Evolutionary conservation across 2,797 vertebrate genomes (phyloP), one percentile per base, ranked within the genome.

Genomic region (Spea hammondii): DNA sequence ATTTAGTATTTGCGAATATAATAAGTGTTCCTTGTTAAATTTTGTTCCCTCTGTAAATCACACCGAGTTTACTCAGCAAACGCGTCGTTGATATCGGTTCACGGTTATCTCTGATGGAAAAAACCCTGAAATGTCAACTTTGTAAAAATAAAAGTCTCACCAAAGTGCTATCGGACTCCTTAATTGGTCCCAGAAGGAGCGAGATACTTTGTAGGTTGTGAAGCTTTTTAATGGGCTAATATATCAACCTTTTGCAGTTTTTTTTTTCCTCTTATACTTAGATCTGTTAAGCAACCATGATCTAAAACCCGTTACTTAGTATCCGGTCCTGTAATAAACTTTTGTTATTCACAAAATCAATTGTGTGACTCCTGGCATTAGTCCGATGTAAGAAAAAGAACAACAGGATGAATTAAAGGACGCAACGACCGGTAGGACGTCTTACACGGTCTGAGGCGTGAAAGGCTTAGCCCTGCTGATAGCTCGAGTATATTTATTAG

Each of bases 101-200:
- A 65, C 71, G 6, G 55, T 78, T 47, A 78, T 78, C 59, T 78
- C 60, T 5, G 49, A 48, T 46, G 11, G 49, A 48, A 47, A 14
- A 62, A 72, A 72, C 76, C 68, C 72, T 78, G 69, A 78, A 72
- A 72, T 64, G 69, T 66, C 69, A 72, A n/a, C 13, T 78, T 72
- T 53, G 50, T 65, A 62, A 62, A 32, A 62, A 62, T 17, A 62
- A 14, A 14, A 64, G 53, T 55, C 59, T 65, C 53, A 51, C 47
- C 45, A 57, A 66, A 71, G 32, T 46, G 69, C n/a, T 78, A 44
- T 45, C 7, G 1, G 10, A 62, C 59, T 14, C 10, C 65, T 78
- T 78, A 78, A 78, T 78, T 78, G 76, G 76, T 65, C 76, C 69
- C 76, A 78, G 49, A 72, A 78, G 76, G 68, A 78, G 59, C 59